Base-by-base conservation (phyloP, 1,140 invertebrate species). In the Drosophila erecta region DNA sequence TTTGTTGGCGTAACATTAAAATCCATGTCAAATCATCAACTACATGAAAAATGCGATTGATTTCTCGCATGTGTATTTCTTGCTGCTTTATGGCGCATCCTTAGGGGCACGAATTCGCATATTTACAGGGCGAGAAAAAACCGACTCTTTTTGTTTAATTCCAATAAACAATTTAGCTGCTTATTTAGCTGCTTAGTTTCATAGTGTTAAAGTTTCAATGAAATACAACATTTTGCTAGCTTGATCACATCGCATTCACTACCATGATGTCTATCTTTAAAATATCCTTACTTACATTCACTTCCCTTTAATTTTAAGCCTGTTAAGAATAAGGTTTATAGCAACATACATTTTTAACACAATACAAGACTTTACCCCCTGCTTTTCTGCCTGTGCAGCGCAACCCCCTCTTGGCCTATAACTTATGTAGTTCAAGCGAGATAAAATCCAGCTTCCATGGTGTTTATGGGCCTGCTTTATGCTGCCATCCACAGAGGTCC, bases 381-480 rank as follows among this genome's bases (percentile, higher is more conserved):
- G 7, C 8, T 15, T 30, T 65, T 41, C 30, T 41, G 11, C 17
- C 71, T n/a, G 50, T 70, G 35, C 11, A 35, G 3, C 8, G 15
- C 37, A 65, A 24, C 62, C 66, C 62, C 62, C 66, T 70, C 65
- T 71, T 71, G 64, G 67, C 65, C 67, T 35, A 71, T 71, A 71
- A 71, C 67, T 73, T 62, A 73, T 74, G 69, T 74, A 74, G 69
- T 67, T 69, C 50, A 47, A 59, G 77, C 65, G 54, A 84, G 76
- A 77, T 73, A 76, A 80, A 70, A 58, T 66, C 74, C 72, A 73
- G 79, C 56, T 65, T 49, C 53, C 59, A 44, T 74, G 77, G 81
- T 85, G 77, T 84, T 85, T 84, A 84, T 84, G 73, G 66, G 72
- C 76, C 66, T 53, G 57, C 62, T 66, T 76, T 76, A 73, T 64